phyloP scores from a whole-genome alignment of 2,113 vertebrate species.

The Tor tambroides region DNA sequence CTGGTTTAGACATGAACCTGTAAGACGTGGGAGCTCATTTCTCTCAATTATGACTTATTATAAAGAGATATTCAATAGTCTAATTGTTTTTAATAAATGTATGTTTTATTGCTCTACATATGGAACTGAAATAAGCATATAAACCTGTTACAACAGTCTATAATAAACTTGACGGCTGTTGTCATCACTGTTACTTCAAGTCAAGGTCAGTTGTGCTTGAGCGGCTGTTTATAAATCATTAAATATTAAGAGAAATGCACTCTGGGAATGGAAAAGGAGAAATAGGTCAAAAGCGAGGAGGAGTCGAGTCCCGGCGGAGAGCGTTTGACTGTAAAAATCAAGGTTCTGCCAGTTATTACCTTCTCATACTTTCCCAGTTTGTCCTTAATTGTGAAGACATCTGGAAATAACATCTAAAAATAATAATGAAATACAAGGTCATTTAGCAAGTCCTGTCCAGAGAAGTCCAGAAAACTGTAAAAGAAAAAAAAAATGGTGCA shows the following conservation, averaged over 20 bases:
- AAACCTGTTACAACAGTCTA: neutral
- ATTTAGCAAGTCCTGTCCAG: neutral
- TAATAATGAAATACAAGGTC: slow-evolving; percentile 24
- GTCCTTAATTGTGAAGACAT: neutral
- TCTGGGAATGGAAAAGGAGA: neutral
- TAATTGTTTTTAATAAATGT: neutral
- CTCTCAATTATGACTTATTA: neutral
- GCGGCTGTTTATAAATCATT: neutral
- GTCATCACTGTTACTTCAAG: neutral
- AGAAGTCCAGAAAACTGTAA: too few relatives aligned
- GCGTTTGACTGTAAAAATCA: neutral
- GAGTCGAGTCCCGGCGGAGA: neutral
- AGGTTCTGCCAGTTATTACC: neutral
- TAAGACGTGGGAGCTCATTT: neutral
- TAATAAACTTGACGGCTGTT: neutral
- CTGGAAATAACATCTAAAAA: neutral
- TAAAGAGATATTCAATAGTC: neutral
- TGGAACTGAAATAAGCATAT: neutral
- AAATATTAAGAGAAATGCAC: neutral
- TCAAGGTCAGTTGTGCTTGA: neutral
- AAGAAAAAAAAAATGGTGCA: too few relatives aligned
- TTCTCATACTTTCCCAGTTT: neutral
- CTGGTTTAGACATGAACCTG: neutral
- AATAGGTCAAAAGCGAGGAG: neutral
- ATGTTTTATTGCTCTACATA: neutral